Base-by-base conservation (phyloP, 2,888 invertebrate genomes). In the Caenorhabditis angaria region DNA sequence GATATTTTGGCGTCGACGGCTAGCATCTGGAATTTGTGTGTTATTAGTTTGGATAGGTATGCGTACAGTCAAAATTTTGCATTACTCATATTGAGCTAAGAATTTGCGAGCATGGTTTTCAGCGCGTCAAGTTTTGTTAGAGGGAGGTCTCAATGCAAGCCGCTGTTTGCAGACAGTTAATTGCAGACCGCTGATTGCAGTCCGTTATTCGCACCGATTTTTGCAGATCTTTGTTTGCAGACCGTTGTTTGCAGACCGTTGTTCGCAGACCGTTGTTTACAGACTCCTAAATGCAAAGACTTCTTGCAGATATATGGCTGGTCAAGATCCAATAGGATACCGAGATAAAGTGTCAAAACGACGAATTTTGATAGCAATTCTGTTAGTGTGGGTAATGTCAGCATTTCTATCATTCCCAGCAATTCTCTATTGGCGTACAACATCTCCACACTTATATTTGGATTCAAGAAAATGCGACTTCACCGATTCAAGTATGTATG, bases 361-460 rank as follows among this genome's bases (percentile, higher is more conserved):
- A 69, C 91, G 94, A 67, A 95, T 96, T 0, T 92, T 92, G 3
- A 91, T 93, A 28, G 91, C 97, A 10, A 97, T 99, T 74, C 93
- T 93, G 0, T 92, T 93, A 8, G 96, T 97, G 6, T 99, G 97
- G 97, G 91, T 97, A 47, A 95, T 96, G 88, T 95, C 97, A 18
- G 93, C 95, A 68, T 93, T 94, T 79, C 96, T 99, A 88, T 97
- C 97, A 3, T 99, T 99, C 89, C 99, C 99, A 2, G 97, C 97
- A 1, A 97, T 99, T 72, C 88, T 89, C 14, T 90, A 90, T 90
- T 91, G 91, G 91, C 87, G 90, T 53, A 87, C 88, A 0, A 95
- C 88, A 5, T 88, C 88, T 12, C 88, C 88, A 3, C 81, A 87
- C 73, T 72, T 78, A 54, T 85, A 83, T 65, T 20, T 66, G 24